These are phyloP conservation scores for Leptonema lineaticorne DNA, from an alignment of 1,140 invertebrate genomes.

Conservation along the genomic window DNA sequence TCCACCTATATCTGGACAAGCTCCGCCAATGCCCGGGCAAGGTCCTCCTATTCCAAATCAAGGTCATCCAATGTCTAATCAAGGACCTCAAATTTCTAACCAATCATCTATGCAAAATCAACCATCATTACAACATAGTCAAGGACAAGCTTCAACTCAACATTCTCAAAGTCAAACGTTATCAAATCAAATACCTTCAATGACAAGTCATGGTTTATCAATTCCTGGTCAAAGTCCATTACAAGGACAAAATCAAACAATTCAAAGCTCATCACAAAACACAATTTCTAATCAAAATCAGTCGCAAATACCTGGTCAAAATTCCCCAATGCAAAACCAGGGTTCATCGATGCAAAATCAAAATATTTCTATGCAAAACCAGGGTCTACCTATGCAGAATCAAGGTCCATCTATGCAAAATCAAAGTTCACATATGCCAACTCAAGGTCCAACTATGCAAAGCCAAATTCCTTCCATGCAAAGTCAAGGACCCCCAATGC, in stretches of 20 bases:
- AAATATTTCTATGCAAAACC: conserved; percentile 26
- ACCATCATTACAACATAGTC: conserved; percentile 8
- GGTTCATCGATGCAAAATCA: conserved; percentile 27
- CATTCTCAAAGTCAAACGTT: background rate
- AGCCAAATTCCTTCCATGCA: conserved; percentile 23
- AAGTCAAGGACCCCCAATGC: conserved; percentile 30
- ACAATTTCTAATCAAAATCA: conserved; percentile 42
- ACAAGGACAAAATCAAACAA: conserved; percentile 40
- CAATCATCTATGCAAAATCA: conserved; percentile 28
- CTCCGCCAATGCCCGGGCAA: conserved; percentile 34
- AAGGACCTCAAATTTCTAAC: conserved; percentile 22
- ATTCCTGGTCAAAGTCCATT: background rate
- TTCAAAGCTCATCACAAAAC: too few species aligned
- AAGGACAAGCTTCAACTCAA: conserved; percentile 17
- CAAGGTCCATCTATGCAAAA: conserved; percentile 32
- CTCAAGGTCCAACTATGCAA: conserved; percentile 24
- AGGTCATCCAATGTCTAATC: conserved; percentile 36
- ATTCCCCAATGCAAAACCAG: conserved; percentile 39
- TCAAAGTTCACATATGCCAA: conserved; percentile 37
- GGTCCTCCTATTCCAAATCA: conserved; percentile 29
- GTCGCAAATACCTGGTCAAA: conserved; percentile 43
- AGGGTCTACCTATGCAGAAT: conserved; percentile 17
- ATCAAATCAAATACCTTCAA: too few species aligned
- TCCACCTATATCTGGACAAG: conserved; percentile 41
- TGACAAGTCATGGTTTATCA: too few species aligned